A percentile compares a stretch with the other conserved stretches of the same genome.
Conservation (phyloP, 2,113 vertebrate genomes). For the Cynocephalus volans region DNA sequence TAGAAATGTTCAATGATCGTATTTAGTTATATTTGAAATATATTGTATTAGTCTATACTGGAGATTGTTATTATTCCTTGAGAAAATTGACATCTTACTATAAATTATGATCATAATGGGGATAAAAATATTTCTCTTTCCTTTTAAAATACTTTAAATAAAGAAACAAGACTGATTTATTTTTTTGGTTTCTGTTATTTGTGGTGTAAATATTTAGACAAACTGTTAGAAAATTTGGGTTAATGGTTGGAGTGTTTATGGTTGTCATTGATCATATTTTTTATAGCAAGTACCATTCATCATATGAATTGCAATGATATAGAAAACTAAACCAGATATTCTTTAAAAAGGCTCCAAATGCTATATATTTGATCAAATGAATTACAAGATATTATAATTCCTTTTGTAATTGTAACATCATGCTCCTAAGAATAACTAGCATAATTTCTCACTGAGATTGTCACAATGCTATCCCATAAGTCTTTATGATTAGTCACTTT, state of each 20-base stretch:
- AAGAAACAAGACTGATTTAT: neutral
- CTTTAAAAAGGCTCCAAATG: conserved; percentile 1
- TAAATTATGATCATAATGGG: neutral
- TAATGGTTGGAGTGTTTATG: conserved; percentile 25
- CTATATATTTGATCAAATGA: neutral
- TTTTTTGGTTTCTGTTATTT: conserved; percentile 3
- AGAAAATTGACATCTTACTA: neutral
- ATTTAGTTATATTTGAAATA: neutral
- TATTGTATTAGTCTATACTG: neutral
- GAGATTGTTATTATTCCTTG: neutral
- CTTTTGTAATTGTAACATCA: neutral
- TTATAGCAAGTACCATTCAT: conserved; percentile 28
- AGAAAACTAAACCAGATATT: neutral
- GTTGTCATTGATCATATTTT: conserved; percentile 37
- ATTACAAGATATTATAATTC: neutral
- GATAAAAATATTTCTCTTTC: neutral
- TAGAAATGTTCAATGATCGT: neutral
- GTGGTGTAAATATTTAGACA: conserved; percentile 31
- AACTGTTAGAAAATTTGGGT: neutral
- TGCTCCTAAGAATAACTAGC: conserved; percentile 6
- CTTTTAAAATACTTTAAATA: conserved; percentile 19
- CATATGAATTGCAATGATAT: neutral
- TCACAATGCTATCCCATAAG: neutral
- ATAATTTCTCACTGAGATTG: conserved; percentile 21
- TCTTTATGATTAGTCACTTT: neutral